Conservation (phyloP, 2,113 vertebrate species). For the Xiphophorus hellerii region DNA sequence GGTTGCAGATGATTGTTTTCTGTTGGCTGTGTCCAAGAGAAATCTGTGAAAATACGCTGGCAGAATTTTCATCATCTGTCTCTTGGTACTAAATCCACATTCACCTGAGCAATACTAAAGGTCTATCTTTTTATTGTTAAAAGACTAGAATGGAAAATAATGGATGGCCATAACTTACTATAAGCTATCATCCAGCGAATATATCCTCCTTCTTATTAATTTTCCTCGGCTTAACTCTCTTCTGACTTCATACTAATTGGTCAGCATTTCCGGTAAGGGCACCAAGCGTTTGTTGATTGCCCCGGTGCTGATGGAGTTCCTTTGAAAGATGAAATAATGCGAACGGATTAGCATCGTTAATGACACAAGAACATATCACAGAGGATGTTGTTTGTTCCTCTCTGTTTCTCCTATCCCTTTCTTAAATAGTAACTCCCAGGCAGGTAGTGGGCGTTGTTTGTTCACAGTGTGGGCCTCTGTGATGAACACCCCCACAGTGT, state of each 20-base stretch:
- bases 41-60: no score
- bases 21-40: no score
- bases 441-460: slow-evolving; percentile 57
- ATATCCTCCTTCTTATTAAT: slow-evolving; percentile 24
- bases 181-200: slow-evolving; percentile 6
- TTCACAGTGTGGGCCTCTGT: slow-evolving; percentile 61
- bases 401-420: slow-evolving; percentile 54
- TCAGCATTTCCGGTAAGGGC: slow-evolving; percentile 21
- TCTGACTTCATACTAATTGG: slow-evolving; percentile 36
- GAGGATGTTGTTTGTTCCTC: slow-evolving; percentile 61
- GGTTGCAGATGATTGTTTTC: neutral
- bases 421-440: slow-evolving; percentile 55
- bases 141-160: neutral
- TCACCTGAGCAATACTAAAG: neutral
- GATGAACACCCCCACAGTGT: slow-evolving; percentile 63
- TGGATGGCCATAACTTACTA: neutral
- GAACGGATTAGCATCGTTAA: slow-evolving; percentile 68
- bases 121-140: no score
- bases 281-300: slow-evolving; percentile 12
- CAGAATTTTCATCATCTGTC: neutral
- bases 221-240: slow-evolving; percentile 19
- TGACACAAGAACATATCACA: slow-evolving; percentile 63
- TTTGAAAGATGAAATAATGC: slow-evolving; percentile 54
- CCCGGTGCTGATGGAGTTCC: slow-evolving; percentile 36
- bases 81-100: neutral